phyloP scores from a whole-genome alignment of 2,113 vertebrate genomes.

The Sterrhoptilus dennistouni region DNA sequence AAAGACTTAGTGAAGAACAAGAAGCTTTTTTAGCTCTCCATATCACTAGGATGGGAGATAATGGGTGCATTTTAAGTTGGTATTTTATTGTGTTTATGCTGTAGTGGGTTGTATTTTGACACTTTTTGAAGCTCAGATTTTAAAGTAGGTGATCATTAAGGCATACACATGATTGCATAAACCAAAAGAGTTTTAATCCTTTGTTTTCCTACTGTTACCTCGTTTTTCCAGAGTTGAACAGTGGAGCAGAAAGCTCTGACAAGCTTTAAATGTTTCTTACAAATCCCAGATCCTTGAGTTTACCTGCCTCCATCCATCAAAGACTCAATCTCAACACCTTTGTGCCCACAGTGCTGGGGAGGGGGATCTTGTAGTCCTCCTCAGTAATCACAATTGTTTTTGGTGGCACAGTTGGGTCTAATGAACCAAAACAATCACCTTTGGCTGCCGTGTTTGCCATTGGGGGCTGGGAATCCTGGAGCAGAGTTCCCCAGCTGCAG shows the following conservation, averaged over 20 bases:
- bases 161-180: background rate
- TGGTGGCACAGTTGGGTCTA: background rate
- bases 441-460: background rate
- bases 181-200: background rate
- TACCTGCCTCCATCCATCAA: rapidly evolving
- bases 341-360: background rate
- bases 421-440: background rate
- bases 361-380: background rate
- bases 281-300: background rate
- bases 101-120: background rate
- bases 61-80: background rate
- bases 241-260: background rate
- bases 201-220: background rate
- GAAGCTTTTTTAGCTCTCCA: background rate
- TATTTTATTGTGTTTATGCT: background rate
- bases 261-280: background rate
- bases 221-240: background rate
- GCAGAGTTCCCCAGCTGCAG: background rate
- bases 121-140: background rate
- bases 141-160: background rate
- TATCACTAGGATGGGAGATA: background rate
- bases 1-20: background rate
- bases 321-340: rapidly evolving
- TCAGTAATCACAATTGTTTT: background rate
- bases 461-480: background rate